A percentile compares a stretch with the other conserved stretches of the same genome.
phyloP scores from a whole-genome alignment of 2,113 vertebrate genomes.

The Cynocephalus volans region DNA sequence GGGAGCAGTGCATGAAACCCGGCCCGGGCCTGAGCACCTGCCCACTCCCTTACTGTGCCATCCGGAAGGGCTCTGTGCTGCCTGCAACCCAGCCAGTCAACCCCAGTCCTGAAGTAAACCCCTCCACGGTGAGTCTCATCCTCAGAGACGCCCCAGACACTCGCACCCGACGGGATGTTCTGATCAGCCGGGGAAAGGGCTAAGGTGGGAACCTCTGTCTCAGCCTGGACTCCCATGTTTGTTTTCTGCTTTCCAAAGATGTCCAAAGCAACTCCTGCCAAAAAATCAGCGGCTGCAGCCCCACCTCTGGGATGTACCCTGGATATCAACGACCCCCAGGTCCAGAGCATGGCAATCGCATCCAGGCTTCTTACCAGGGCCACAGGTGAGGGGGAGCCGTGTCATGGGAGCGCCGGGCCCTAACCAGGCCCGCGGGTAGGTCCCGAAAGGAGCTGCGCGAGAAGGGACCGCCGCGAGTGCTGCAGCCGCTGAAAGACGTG shows the following conservation, averaged over 20 bases:
- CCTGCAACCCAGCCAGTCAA: neutral
- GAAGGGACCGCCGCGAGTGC: slow-evolving; percentile 87
- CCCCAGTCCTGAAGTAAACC: neutral
- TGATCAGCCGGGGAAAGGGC: neutral
- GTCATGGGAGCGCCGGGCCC: neutral
- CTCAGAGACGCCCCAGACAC: neutral
- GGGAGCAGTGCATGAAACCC: slow-evolving; percentile 55
- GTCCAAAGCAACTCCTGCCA: slow-evolving; percentile 85
- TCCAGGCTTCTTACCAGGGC: slow-evolving; percentile 89
- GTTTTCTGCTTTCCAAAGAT: slow-evolving; percentile 78
- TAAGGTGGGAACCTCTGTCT: neutral
- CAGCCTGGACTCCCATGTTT: neutral
- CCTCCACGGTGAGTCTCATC: neutral
- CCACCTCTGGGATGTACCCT: slow-evolving; percentile 84
- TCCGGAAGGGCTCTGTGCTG: neutral
- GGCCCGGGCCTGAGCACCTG: neutral
- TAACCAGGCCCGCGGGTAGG: neutral
- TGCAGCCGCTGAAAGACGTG: slow-evolving; percentile 87
- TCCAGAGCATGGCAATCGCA: slow-evolving; percentile 88
- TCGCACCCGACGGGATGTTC: neutral
- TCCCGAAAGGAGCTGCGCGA: slow-evolving; percentile 85
- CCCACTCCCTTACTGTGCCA: neutral
- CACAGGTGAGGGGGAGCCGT: slow-evolving; percentile 84
- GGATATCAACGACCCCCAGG: slow-evolving; percentile 87
- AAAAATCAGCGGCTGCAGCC: slow-evolving; percentile 63